Evolutionary conservation across 2,888 invertebrate species (phyloP).

Genomic region (Eremobia ochroleuca): DNA sequence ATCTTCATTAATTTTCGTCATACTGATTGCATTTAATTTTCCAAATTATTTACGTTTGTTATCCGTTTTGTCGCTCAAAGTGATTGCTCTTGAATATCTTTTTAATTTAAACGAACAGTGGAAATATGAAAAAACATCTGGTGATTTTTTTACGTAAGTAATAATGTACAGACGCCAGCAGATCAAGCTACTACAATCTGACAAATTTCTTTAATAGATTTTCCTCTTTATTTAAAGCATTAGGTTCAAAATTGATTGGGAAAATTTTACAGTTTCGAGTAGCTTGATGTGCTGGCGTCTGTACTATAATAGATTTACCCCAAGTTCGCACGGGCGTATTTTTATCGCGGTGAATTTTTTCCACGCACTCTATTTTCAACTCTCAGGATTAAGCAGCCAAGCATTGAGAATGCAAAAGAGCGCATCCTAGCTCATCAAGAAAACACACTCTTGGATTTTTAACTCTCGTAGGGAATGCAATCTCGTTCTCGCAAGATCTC

Average conservation of each 20-base stretch:
- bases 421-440: neutral
- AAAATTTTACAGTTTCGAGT: too few relatives aligned
- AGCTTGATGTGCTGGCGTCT: too few relatives aligned
- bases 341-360: neutral
- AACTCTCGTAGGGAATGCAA: too few relatives aligned
- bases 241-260: too few relatives aligned
- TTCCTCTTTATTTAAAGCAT: too few relatives aligned
- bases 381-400: too few relatives aligned
- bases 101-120: neutral
- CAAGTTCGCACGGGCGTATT: neutral
- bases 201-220: too few relatives aligned
- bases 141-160: constrained; percentile 44
- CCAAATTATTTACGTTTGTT: constrained; percentile 30
- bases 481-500: too few relatives aligned
- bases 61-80: neutral
- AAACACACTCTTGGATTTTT: neutral
- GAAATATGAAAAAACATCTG: constrained; percentile 30
- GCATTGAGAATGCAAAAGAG: neutral
- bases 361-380: neutral
- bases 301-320: neutral
- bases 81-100: constrained; percentile 25
- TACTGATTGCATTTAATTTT: constrained; percentile 35
- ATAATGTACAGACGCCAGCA: too few relatives aligned
- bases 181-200: too few relatives aligned
- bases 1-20: constrained; percentile 5